Conservation (phyloP, 2,888 invertebrate genomes). For the Nebria brevicollis region DNA sequence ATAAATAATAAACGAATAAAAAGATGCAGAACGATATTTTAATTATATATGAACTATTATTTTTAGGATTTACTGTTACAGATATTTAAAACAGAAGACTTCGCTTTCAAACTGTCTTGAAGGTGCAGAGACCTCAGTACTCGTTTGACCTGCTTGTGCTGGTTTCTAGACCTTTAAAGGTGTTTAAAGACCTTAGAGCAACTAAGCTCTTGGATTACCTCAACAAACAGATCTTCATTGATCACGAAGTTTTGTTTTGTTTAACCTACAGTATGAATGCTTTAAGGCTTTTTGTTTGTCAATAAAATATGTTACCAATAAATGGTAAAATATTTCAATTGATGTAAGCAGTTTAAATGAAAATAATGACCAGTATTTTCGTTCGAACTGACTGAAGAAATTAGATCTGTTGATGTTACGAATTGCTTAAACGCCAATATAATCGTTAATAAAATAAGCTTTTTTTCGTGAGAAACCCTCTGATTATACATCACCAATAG, state of each 20-base stretch:
- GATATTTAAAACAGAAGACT: constrained; percentile 7
- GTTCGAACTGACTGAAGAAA: neutral
- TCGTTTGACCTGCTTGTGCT: constrained; percentile 42
- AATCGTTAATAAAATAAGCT: constrained; percentile 32
- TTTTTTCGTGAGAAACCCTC: constrained; percentile 32
- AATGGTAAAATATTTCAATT: neutral
- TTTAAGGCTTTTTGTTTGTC: neutral
- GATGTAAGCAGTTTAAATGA: neutral
- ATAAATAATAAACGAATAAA: too few species aligned
- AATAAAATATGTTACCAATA: constrained; percentile 7
- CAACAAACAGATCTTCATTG: constrained; percentile 18
- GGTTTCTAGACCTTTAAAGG: constrained; percentile 10
- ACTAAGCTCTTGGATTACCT: constrained; percentile 29
- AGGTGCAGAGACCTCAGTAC: constrained; percentile 27
- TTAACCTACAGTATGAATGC: constrained; percentile 15
- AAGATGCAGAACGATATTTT: too few species aligned
- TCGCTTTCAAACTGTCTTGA: constrained; percentile 25
- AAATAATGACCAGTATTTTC: neutral
- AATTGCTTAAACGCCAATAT: constrained; percentile 7
- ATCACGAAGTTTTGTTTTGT: constrained; percentile 31
- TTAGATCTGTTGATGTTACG: neutral
- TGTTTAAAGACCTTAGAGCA: constrained; percentile 30
- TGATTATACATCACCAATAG: constrained; percentile 34
- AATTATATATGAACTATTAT: too few species aligned
- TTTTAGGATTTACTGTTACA: too few species aligned